Evolutionary conservation across 1,140 invertebrate genomes (phyloP), one percentile per base, ranked within the genome.

Genomic region (Spodoptera litura): DNA sequence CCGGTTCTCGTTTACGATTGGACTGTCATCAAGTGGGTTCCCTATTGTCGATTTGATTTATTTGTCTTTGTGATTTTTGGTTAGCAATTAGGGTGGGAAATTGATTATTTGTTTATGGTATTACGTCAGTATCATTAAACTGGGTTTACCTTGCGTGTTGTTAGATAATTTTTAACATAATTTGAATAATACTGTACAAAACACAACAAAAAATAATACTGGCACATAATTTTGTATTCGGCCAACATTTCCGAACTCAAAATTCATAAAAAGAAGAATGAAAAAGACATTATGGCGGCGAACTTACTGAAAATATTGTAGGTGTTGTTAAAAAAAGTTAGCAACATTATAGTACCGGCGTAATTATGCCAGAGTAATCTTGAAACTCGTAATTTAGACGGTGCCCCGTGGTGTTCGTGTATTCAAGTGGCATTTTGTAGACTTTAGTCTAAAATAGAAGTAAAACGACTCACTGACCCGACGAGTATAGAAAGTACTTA

Each of bases 11-110:
- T 88, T 92, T 90, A 88, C 91, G 88, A 87, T 80, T 75, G 91
- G 86, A 80, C 87, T 91, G 89, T 88, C 91, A 89, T 90, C 89
- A 86, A 93, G 91, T 89, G 88, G 86, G 89, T 90, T 85, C 82
- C 81, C 84, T 84, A 86, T 87, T 86, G 85, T 87, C 83, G 76
- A 76, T 66, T 75, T 89, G 87, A 91, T 92, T 92, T 93, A 93
- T 93, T 93, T 93, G 90, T 83, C 76, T 61, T 87, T 84, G 86
- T 64, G 88, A 89, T 89, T 89, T 90, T 87, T 83, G 85, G 88
- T 88, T 81, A 89, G 76, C 81, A 83, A 81, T 81, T 79, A 83
- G 87, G 80, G 81, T 83, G 82, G 82, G 81, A 82, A 82, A 62
- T 71, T 73, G n/a, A 58, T 80, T 84, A 81, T 81, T 80, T 84